Conservation (phyloP, 2,797 vertebrate genomes). For the Sarcoramphus papa region DNA sequence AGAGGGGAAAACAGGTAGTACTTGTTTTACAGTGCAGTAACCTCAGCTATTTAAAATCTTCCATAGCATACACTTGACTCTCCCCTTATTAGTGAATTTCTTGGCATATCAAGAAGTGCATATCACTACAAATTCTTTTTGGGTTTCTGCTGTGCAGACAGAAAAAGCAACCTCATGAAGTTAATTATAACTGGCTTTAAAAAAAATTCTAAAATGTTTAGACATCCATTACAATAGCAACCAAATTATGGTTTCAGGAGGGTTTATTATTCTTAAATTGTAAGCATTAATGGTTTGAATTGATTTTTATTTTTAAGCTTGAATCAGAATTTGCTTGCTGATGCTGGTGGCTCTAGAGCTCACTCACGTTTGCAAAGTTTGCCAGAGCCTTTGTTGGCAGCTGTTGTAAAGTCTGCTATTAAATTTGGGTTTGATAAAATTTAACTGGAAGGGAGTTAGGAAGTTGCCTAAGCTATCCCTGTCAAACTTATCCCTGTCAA, state of each 20-base stretch:
- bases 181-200: not conserved
- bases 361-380: not conserved
- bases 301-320: not conserved
- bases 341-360: not conserved
- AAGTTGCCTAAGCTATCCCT: not conserved
- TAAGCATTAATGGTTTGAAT: not conserved
- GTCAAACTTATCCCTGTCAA: not conserved
- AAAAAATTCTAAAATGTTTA: not conserved
- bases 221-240: not conserved
- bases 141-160: not conserved
- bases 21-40: not conserved
- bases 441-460: not conserved
- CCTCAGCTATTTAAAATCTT: not conserved
- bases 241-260: not conserved
- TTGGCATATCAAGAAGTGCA: not conserved
- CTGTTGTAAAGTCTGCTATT: not conserved
- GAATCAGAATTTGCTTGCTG: not conserved
- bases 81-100: not conserved
- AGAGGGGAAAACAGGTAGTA: not conserved
- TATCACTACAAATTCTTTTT: not conserved
- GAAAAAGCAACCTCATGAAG: not conserved
- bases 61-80: not conserved
- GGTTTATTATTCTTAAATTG: not conserved
- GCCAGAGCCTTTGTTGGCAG: not conserved
- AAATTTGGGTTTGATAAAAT: not conserved